Evolutionary conservation across 2,113 vertebrate species (phyloP).

Genomic region (Phylloscopus trochiloides): DNA sequence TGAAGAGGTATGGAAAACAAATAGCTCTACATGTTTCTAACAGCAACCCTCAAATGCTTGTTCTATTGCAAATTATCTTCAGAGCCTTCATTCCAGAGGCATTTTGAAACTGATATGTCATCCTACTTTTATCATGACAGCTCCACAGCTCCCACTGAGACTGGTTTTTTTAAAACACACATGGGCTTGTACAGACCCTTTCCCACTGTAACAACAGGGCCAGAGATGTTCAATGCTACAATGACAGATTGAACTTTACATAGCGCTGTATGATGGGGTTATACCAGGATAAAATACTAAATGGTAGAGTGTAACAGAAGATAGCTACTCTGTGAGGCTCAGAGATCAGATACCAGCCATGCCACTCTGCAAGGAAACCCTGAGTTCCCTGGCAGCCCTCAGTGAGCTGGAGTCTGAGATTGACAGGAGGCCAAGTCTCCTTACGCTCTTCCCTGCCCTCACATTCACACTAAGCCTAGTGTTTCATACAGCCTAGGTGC

Average conservation of each 20-base stretch:
- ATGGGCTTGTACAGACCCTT: neutral
- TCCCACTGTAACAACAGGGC: neutral
- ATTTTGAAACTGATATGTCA: neutral
- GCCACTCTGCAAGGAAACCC: neutral
- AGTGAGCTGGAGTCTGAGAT: neutral
- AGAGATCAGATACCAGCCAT: neutral
- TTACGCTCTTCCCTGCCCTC: neutral
- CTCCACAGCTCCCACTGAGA: neutral
- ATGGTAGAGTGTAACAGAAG: neutral
- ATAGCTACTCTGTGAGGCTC: neutral
- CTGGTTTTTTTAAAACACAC: neutral
- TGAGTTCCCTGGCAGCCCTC: neutral
- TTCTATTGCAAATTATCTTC: neutral
- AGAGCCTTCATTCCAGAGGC: neutral
- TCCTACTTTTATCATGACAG: neutral
- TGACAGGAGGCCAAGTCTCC: neutral
- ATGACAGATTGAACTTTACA: neutral
- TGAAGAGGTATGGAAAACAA: constrained; percentile 27
- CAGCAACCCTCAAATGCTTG: neutral
- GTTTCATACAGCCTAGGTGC: neutral
- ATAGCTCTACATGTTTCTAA: neutral
- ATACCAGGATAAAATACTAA: neutral
- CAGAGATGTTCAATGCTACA: accelerated
- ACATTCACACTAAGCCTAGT: neutral
- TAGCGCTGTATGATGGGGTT: accelerated